phyloP scores from a whole-genome alignment of 1,140 invertebrate species.

The Euwallacea similis region DNA sequence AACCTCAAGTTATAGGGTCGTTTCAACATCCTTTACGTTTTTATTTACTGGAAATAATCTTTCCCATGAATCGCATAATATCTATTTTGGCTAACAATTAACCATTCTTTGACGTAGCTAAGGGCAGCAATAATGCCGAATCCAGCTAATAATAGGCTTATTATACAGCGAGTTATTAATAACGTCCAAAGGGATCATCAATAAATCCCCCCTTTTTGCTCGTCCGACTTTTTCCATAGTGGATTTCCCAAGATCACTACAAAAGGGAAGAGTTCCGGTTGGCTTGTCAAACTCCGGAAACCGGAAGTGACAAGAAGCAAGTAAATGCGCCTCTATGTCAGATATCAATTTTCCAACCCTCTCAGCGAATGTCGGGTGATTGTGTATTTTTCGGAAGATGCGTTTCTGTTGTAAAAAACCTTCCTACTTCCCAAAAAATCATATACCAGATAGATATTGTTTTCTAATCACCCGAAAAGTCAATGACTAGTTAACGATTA shows the following conservation, averaged over 20 bases:
- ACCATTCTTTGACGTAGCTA: too few relatives aligned
- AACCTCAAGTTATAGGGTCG: not conserved
- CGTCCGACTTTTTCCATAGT: not conserved
- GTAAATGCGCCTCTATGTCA: constrained; percentile 31
- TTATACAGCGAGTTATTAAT: not conserved
- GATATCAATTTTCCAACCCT: constrained; percentile 23
- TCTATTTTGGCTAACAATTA: too few relatives aligned
- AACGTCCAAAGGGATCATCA: constrained; percentile 12
- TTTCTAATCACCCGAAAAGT: not conserved
- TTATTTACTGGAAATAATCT: constrained; percentile 4
- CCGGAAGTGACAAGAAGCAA: constrained; percentile 33
- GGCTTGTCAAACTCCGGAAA: constrained; percentile 29
- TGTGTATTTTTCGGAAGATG: too few relatives aligned
- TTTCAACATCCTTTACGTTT: not conserved
- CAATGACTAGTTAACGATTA: not conserved
- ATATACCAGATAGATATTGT: too few relatives aligned
- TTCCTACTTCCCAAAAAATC: too few relatives aligned
- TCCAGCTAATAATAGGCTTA: too few relatives aligned
- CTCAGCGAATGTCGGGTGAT: not conserved
- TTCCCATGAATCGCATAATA: not conserved
- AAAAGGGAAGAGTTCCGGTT: constrained; percentile 22
- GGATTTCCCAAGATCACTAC: not conserved
- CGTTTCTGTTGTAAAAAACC: too few relatives aligned
- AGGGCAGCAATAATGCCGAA: too few relatives aligned
- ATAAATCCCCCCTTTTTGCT: constrained; percentile 17